Base-by-base conservation (phyloP, 2,888 invertebrate species). In the Caenorhabditis sinica region DNA sequence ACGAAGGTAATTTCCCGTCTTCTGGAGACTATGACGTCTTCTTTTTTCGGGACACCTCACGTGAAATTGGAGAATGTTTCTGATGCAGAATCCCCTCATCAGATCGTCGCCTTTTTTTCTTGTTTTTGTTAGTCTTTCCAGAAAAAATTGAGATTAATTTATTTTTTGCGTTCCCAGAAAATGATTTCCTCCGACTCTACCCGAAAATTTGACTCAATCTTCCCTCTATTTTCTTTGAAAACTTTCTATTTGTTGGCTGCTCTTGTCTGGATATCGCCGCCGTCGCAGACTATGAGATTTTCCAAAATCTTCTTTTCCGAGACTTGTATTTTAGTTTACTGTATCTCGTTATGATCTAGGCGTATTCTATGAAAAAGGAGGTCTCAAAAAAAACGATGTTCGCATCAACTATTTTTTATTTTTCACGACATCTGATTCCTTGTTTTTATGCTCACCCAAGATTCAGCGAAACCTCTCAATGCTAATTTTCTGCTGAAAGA, bases 21-120 rank as follows among this genome's bases (percentile, higher is more conserved):
- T 51, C 51, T 66, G 66, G 66, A 49, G 66, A 66, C 66, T 25
- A 66, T 66, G 66, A 66, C 66, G 68, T 68, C 51, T 68, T 68
- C 68, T 36, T 68, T 68, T 36, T 53, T 53, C 51, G 49, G n/a
- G 66, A 51, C 33, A 66, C 49, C 66, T 66, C 45, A 49, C 66
- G 25, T 66, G 66, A 66, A 49, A 49, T 51, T 51, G 30, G 66
- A 66, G n/a, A 15, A 66, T 49, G 28, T 49, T 63, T 63, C 60
- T 2, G 13, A 17, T 61, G 60, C 36, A 20, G 17, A 13, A 33
- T 36, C 9, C 36, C 36, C 60, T n/a, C 2, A 20, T 61, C 5
- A 36, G n/a, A 61, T 17, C 6, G 11, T 49, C 20, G 8, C 36
- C 2, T 43, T 43, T 43, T 63, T 63, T 15, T 63, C 25, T 17